Percentiles rank a stretch among this genome's conserved stretches.
Conservation (phyloP, 2,113 vertebrate genomes). For the Rostratula benghalensis region DNA sequence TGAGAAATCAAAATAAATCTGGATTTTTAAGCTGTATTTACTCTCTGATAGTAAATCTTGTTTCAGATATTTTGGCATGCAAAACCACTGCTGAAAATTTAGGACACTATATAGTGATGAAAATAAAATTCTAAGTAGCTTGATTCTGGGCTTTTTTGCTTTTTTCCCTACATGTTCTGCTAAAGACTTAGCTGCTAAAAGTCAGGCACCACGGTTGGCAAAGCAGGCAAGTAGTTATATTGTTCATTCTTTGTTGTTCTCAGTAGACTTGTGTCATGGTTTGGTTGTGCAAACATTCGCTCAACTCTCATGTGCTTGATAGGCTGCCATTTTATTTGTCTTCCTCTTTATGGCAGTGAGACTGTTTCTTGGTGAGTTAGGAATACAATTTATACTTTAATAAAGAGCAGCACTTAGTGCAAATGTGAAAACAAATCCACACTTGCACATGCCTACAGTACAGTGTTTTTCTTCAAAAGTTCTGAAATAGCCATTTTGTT, state of each 20-base stretch:
- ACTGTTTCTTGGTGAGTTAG: background rate
- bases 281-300: background rate
- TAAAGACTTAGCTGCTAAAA: background rate
- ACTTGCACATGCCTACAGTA: background rate
- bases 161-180: background rate
- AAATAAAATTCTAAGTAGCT: background rate
- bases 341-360: background rate
- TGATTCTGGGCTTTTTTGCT: background rate
- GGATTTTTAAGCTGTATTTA: background rate
- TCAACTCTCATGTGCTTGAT: background rate
- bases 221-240: background rate
- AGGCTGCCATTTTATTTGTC: background rate
- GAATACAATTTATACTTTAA: background rate
- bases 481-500: constrained; percentile 22
- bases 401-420: background rate
- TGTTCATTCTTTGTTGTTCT: background rate
- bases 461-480: background rate
- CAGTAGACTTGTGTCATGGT: background rate
- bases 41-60: background rate
- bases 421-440: background rate
- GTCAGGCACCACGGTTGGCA: background rate
- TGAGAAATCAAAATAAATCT: background rate
- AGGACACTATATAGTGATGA: background rate
- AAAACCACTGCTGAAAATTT: background rate
- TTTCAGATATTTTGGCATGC: background rate